Percentiles rank a stretch among this genome's conserved stretches.
Evolutionary conservation across 2,888 invertebrate species (phyloP).

Genomic region (Drosophila atripex): DNA sequence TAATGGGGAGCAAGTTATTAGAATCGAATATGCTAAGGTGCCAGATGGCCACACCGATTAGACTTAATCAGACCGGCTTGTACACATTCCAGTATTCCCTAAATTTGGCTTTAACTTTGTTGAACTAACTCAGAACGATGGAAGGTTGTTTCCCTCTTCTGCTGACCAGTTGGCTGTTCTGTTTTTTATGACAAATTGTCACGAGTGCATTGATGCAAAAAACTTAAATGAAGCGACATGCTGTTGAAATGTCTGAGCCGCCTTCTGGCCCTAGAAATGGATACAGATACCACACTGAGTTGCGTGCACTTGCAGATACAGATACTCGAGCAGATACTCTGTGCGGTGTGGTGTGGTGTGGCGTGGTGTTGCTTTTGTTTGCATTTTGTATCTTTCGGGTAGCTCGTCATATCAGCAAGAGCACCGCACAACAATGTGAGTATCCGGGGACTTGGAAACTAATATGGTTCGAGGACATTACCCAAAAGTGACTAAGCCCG

Average conservation of each 20-base stretch:
- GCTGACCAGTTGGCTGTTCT: constrained; percentile 34
- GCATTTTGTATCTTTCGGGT: constrained; percentile 53
- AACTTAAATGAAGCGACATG: constrained; percentile 80
- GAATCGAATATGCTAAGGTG: constrained; percentile 10
- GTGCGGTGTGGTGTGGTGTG: constrained; percentile 5
- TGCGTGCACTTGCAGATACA: constrained; percentile 51
- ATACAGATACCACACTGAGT: constrained; percentile 22
- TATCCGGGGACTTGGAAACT: constrained; percentile 58
- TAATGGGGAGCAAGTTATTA: constrained; percentile 20
- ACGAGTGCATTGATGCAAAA: constrained; percentile 80
- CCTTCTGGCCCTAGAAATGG: constrained; percentile 55
- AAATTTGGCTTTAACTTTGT: background rate
- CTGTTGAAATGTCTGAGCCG: constrained; percentile 75
- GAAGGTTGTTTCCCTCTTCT: constrained; percentile 4
- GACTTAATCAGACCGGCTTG: background rate
- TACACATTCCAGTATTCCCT: background rate
- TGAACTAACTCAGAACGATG: background rate
- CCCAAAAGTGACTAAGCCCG: constrained; percentile 71
- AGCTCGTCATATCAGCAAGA: constrained; percentile 71
- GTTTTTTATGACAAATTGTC: constrained; percentile 76
- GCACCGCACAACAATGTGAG: constrained; percentile 43
- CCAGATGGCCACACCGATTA: constrained; percentile 13
- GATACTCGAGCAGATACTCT: constrained; percentile 13
- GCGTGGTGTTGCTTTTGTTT: constrained; percentile 27
- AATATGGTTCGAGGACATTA: constrained; percentile 69